A percentile compares a stretch with the other conserved stretches of the same genome.
These are phyloP conservation scores for Galleria mellonella DNA, from an alignment of 1,140 invertebrate genomes.

Conservation along the genomic window DNA sequence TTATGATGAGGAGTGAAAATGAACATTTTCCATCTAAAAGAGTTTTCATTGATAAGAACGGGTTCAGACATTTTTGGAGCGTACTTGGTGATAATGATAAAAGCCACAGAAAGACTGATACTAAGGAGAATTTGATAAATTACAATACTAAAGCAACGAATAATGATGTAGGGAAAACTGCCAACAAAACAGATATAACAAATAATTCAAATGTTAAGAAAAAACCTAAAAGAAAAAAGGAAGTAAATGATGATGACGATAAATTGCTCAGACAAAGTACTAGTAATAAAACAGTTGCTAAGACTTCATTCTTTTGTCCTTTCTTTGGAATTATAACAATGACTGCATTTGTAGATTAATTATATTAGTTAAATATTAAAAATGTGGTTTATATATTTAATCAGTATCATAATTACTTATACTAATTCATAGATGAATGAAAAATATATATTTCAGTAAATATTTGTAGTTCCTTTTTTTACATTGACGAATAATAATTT, in stretches of 20 bases:
- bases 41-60: conserved; percentile 38
- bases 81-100: too few species aligned
- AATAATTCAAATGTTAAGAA: conserved; percentile 10
- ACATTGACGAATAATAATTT: too few species aligned
- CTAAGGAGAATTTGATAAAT: not conserved
- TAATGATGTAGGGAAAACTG: conserved; percentile 2
- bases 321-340: conserved; percentile 50
- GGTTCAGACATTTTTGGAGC: conserved; percentile 40
- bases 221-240: conserved; percentile 24
- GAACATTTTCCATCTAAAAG: conserved; percentile 15
- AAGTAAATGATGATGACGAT: too few species aligned
- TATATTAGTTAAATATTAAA: not conserved
- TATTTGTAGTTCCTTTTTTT: too few species aligned
- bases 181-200: conserved; percentile 4
- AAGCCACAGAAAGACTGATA: too few species aligned
- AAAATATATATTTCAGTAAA: too few species aligned
- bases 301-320: conserved; percentile 52
- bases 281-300: conserved; percentile 15
- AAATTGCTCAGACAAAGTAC: too few species aligned
- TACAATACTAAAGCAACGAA: not conserved
- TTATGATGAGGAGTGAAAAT: conserved; percentile 25
- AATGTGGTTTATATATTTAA: too few species aligned
- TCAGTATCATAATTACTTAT: too few species aligned
- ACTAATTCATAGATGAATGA: too few species aligned
- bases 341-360: conserved; percentile 27